Conservation (phyloP, 2,888 invertebrate genomes). For the Amphipoea lucens region DNA sequence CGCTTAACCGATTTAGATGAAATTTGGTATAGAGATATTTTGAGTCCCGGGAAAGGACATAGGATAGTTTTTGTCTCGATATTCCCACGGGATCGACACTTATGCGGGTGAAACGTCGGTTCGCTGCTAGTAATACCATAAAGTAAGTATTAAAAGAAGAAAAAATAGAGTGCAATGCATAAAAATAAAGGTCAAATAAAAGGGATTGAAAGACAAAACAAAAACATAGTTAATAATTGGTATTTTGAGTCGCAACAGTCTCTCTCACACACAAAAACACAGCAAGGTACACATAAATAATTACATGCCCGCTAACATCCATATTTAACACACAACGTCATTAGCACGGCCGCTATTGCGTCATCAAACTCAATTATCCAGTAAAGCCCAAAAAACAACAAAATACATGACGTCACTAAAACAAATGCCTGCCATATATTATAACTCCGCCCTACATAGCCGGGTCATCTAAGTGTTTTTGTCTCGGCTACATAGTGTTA, state of each 20-base stretch:
- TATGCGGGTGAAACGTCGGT: too few relatives aligned
- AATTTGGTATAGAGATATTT: too few relatives aligned
- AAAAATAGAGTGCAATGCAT: not conserved
- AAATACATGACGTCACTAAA: slow-evolving; percentile 52
- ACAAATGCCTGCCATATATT: slow-evolving; percentile 54
- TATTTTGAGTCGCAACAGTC: not conserved
- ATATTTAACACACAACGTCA: slow-evolving; percentile 41
- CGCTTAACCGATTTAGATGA: too few relatives aligned
- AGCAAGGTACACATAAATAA: slow-evolving; percentile 22
- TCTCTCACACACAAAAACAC: not conserved
- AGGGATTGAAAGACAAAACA: not conserved
- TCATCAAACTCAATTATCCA: slow-evolving; percentile 57
- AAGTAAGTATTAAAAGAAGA: not conserved
- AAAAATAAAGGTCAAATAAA: not conserved
- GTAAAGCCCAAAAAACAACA: slow-evolving; percentile 52
- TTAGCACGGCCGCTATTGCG: slow-evolving; percentile 38
- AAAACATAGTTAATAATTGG: not conserved
- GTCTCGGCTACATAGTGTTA: slow-evolving; percentile 73
- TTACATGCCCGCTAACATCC: slow-evolving; percentile 27
- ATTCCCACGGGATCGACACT: too few relatives aligned
- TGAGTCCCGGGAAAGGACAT: too few relatives aligned
- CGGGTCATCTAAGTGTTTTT: slow-evolving; percentile 65
- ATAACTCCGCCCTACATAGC: slow-evolving; percentile 44
- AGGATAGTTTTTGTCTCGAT: too few relatives aligned
- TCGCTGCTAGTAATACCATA: not conserved